Evolutionary conservation across 2,888 invertebrate genomes (phyloP).

Genomic region (Cosmorhoe ocellata): DNA sequence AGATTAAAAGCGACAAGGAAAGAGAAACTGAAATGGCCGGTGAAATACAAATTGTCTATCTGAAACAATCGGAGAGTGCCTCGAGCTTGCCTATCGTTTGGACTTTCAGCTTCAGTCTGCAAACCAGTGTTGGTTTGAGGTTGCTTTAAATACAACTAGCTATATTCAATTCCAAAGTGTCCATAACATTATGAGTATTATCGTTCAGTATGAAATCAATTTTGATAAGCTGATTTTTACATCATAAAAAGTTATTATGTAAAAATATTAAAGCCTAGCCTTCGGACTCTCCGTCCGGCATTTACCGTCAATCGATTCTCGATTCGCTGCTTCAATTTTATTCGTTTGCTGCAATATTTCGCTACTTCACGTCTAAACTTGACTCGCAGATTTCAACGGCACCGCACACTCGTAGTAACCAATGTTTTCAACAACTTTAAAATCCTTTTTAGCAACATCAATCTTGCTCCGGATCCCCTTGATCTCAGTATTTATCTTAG

Average conservation of each 20-base stretch:
- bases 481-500: constrained; percentile 55
- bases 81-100: constrained; percentile 19
- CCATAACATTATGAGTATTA: too few relatives aligned
- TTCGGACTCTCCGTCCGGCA: constrained; percentile 30
- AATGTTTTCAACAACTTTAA: constrained; percentile 64
- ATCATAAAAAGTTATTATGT: too few relatives aligned
- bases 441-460: constrained; percentile 69
- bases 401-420: constrained; percentile 4
- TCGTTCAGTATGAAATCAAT: too few relatives aligned
- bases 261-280: too few relatives aligned
- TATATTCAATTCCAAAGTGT: too few relatives aligned
- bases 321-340: constrained; percentile 44
- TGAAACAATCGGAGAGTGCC: constrained; percentile 41
- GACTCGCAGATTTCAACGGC: neutral
- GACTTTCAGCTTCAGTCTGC: neutral
- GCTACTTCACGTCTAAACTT: constrained; percentile 15
- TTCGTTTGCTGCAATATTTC: constrained; percentile 42
- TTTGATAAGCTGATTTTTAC: too few relatives aligned
- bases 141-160: too few relatives aligned
- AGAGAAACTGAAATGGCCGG: constrained; percentile 35
- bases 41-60: constrained; percentile 45
- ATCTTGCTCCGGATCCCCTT: constrained; percentile 62
- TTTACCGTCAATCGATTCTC: constrained; percentile 46
- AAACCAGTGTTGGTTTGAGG: too few relatives aligned
- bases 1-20: constrained; percentile 29